These are phyloP conservation scores for Pangasius krempfi DNA, from an alignment of 2,797 vertebrate genomes.

Conservation along the genomic window DNA sequence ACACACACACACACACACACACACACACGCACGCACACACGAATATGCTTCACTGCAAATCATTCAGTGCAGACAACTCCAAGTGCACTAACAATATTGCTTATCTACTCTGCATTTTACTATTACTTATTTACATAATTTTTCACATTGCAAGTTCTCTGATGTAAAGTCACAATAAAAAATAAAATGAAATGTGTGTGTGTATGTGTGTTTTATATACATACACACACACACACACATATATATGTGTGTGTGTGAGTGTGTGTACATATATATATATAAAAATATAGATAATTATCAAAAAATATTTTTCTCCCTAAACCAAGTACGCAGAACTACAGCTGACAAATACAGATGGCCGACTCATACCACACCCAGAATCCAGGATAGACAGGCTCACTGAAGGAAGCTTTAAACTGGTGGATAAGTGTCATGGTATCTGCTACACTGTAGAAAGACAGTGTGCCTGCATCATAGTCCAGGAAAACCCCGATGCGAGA, in stretches of 20 bases:
- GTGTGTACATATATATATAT: neutral
- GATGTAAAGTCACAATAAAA: neutral
- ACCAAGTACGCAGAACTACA: constrained; percentile 49
- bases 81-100: neutral
- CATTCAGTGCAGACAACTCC: neutral
- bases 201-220: too few species aligned
- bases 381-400: constrained; percentile 78
- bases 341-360: constrained; percentile 72
- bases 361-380: constrained; percentile 85
- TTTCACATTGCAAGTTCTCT: neutral
- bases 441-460: constrained; percentile 77
- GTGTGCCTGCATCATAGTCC: constrained; percentile 74
- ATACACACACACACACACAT: neutral
- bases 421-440: constrained; percentile 82
- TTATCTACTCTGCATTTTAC: neutral
- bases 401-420: constrained; percentile 78
- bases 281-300: neutral
- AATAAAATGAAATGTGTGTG: too few species aligned
- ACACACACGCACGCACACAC: neutral
- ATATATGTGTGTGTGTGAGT: neutral
- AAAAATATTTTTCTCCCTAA: constrained; percentile 13
- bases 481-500: constrained; percentile 82
- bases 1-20: neutral
- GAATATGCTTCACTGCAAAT: neutral
- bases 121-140: neutral